Percentiles rank a stretch among this genome's conserved stretches.
phyloP scores from a whole-genome alignment of 2,113 vertebrate genomes.

The Saccopteryx leptura region DNA sequence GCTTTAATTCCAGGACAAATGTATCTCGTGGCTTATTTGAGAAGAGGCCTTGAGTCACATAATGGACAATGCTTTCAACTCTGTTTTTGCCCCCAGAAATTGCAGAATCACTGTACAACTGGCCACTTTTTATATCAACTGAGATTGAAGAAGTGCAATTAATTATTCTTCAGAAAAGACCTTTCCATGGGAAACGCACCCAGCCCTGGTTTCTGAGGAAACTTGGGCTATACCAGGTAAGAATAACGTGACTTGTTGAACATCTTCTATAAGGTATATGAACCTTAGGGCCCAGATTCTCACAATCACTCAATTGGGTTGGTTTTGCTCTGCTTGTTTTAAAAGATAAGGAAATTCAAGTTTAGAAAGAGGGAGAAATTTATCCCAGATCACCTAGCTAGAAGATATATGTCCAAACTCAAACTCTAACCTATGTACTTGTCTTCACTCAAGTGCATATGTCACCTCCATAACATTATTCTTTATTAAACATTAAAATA shows the following conservation, averaged over 20 bases:
- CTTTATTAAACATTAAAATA: slow-evolving; percentile 58
- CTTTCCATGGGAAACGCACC: neutral
- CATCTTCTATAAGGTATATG: neutral
- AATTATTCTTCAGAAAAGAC: neutral
- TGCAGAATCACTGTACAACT: slow-evolving; percentile 42
- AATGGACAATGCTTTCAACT: slow-evolving; percentile 41
- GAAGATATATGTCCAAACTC: neutral
- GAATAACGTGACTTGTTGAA: neutral
- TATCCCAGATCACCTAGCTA: neutral
- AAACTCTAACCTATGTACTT: neutral
- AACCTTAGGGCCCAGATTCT: neutral
- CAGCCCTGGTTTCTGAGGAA: slow-evolving; percentile 20
- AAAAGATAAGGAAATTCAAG: neutral
- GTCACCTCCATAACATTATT: neutral
- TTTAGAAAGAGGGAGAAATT: neutral
- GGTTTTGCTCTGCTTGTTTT: slow-evolving; percentile 46
- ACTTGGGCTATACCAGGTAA: neutral
- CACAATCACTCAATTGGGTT: neutral
- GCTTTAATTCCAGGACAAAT: slow-evolving; percentile 48
- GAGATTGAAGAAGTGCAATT: neutral
- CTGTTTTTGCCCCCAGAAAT: neutral
- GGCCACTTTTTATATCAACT: slow-evolving; percentile 47
- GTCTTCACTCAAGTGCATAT: slow-evolving; percentile 16
- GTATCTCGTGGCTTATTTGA: slow-evolving; percentile 7
- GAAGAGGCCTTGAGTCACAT: neutral